These are phyloP conservation scores for Paguma larvata DNA, from an alignment of 2,797 vertebrate genomes.

Conservation along the genomic window DNA sequence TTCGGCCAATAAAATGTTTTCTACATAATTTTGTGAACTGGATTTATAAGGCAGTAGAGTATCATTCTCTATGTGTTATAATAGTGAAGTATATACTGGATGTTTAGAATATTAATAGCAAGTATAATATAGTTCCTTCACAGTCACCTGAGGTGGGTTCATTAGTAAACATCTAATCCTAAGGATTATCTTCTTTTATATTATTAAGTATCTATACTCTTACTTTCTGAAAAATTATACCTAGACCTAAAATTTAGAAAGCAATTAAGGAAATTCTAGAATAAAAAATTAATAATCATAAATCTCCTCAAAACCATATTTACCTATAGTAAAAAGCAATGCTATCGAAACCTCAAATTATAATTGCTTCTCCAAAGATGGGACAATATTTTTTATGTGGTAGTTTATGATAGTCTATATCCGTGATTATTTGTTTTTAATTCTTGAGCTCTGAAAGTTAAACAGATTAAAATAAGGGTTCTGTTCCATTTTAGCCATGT, in stretches of 20 bases:
- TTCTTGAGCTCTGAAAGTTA: background rate
- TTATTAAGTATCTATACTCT: background rate
- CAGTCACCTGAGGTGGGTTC: background rate
- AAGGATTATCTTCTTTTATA: background rate
- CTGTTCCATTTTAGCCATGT: background rate
- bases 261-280: background rate
- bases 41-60: background rate
- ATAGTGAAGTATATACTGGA: background rate
- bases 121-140: background rate
- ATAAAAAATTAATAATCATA: slow-evolving; percentile 31
- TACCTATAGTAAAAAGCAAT: background rate
- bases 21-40: background rate
- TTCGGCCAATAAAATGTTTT: background rate
- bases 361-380: background rate
- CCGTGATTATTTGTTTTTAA: background rate
- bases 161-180: background rate
- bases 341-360: background rate
- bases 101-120: background rate
- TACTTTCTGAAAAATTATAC: background rate
- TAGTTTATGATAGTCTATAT: background rate
- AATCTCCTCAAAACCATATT: background rate
- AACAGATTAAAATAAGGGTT: background rate
- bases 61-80: background rate
- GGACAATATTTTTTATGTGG: background rate
- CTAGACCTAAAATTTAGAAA: background rate